A percentile compares a stretch with the other conserved stretches of the same genome.
Conservation (phyloP, 1,140 invertebrate genomes). For the Cydia strobilella region DNA sequence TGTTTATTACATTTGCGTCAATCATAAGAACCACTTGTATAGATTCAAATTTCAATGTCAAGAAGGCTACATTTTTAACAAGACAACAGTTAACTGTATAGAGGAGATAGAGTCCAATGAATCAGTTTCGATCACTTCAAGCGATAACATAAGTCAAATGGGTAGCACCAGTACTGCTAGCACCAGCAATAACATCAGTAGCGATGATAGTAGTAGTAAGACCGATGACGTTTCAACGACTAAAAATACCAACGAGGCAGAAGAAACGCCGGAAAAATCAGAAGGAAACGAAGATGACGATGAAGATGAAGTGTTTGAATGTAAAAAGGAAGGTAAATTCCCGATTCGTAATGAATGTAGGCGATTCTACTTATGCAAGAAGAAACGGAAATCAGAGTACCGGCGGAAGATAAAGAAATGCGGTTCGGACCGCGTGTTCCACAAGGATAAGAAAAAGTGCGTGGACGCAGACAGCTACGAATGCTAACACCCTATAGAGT, state of each 20-base stretch:
- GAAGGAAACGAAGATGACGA: conserved; percentile 29
- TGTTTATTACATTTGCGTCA: conserved; percentile 68
- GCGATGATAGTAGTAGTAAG: neutral
- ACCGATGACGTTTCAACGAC: conserved; percentile 17
- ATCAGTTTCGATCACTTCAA: conserved; percentile 26
- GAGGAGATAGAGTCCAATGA: conserved; percentile 34
- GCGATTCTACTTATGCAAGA: conserved; percentile 63
- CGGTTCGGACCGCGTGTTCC: conserved; percentile 59
- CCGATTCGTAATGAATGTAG: conserved; percentile 55
- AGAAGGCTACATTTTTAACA: conserved; percentile 59
- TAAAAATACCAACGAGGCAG: conserved; percentile 18
- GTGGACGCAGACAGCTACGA: conserved; percentile 64
- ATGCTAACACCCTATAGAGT: conserved; percentile 40
- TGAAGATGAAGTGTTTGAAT: conserved; percentile 49
- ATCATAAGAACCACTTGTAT: conserved; percentile 47
- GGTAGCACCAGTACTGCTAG: conserved; percentile 35
- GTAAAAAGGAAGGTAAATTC: conserved; percentile 62
- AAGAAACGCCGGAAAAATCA: conserved; percentile 19
- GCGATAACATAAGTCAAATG: neutral
- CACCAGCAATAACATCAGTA: conserved; percentile 17
- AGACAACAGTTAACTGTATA: conserved; percentile 47
- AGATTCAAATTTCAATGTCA: conserved; percentile 67
- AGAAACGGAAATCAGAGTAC: conserved; percentile 52
- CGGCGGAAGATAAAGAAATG: conserved; percentile 59
- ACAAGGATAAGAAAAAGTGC: conserved; percentile 63